These are phyloP conservation scores for Calidris pygmaea DNA, from an alignment of 2,113 vertebrate species.

Conservation along the genomic window DNA sequence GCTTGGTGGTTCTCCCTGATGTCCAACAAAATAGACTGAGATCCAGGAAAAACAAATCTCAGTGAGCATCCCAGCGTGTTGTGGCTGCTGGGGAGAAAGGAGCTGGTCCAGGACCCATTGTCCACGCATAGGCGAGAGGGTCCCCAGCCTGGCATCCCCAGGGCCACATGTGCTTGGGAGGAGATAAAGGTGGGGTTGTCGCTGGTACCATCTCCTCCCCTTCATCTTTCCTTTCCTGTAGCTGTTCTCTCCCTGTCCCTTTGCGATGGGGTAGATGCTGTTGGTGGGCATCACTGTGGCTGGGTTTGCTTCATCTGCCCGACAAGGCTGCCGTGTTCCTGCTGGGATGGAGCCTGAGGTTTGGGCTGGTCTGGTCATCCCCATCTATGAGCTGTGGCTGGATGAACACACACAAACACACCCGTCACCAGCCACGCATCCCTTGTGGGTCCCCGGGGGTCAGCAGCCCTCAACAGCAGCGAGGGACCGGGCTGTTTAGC, in stretches of 20 bases:
- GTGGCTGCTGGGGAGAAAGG: not conserved
- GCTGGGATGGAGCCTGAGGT: not conserved
- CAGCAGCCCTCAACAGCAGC: not conserved
- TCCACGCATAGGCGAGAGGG: not conserved
- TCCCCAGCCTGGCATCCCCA: not conserved
- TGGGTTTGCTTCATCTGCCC: not conserved
- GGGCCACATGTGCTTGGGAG: accelerated
- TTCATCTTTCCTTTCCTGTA: not conserved
- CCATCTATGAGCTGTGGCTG: not conserved
- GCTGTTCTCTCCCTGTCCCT: not conserved
- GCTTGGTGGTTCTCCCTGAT: not conserved
- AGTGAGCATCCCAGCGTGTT: accelerated
- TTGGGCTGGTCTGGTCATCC: not conserved
- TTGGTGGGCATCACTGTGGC: not conserved
- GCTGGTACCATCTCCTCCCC: not conserved
- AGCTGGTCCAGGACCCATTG: not conserved
- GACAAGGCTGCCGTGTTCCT: accelerated
- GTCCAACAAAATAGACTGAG: not conserved
- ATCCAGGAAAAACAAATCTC: not conserved
- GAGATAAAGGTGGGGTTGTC: accelerated
- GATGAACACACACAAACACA: not conserved
- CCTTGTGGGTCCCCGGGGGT: accelerated
- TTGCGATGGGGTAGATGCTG: not conserved
- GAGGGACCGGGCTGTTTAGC: not conserved
- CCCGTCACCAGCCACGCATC: accelerated